These are phyloP conservation scores for Bimastos eiseni DNA, from an alignment of 2,888 invertebrate species.

Conservation along the genomic window DNA sequence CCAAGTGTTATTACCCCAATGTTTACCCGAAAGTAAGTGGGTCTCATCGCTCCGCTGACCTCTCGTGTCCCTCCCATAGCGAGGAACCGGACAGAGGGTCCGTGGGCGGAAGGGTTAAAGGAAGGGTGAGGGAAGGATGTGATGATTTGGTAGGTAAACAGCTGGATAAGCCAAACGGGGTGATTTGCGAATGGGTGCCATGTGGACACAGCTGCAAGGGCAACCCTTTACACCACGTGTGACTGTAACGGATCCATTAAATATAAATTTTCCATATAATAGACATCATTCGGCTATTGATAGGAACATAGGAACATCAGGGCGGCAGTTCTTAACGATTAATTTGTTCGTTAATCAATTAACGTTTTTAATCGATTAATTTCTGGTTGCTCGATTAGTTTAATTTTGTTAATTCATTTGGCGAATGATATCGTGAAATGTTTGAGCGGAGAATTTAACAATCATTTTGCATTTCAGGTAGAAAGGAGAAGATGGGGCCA, in stretches of 20 bases:
- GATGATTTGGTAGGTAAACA: neutral
- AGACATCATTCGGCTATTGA: too few relatives aligned
- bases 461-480: too few relatives aligned
- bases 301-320: too few relatives aligned
- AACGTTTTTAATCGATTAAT: too few relatives aligned
- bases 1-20: constrained; percentile 1
- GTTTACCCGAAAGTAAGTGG: constrained; percentile 6
- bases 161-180: neutral
- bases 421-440: too few relatives aligned
- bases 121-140: neutral
- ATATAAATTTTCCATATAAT: neutral
- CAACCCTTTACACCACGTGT: neutral
- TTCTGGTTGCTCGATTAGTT: too few relatives aligned
- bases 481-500: too few relatives aligned
- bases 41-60: neutral
- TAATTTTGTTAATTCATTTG: too few relatives aligned
- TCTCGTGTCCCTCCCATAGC: neutral
- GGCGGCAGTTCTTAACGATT: too few relatives aligned
- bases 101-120: neutral
- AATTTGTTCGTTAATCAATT: too few relatives aligned
- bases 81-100: neutral
- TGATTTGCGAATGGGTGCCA: neutral
- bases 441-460: too few relatives aligned
- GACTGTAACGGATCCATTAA: neutral
- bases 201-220: neutral